Percentiles rank a stretch among this genome's conserved stretches.
phyloP scores from a whole-genome alignment of 2,797 vertebrate species.

The Kryptolebias ocellatus region DNA sequence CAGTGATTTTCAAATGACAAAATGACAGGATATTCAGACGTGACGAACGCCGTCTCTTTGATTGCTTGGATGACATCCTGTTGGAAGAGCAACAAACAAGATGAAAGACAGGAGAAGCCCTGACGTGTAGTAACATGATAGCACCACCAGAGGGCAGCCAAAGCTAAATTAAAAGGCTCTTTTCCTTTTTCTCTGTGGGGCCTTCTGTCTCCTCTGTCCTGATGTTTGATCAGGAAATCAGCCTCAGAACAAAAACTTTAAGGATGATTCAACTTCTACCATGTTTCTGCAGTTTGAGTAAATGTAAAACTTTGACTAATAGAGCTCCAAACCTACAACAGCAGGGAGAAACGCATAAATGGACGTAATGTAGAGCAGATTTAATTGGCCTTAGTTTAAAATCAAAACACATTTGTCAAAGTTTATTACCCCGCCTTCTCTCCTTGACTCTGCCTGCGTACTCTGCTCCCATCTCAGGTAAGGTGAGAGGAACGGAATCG shows the following conservation, averaged over 20 bases:
- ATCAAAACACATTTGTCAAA: not conserved
- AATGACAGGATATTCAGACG: constrained; percentile 95
- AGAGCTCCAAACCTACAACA: no score
- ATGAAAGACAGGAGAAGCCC: not conserved
- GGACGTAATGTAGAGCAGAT: not conserved
- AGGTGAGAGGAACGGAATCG: not conserved
- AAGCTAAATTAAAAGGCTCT: not conserved
- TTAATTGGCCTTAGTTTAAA: not conserved
- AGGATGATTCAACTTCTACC: not conserved
- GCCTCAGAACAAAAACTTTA: not conserved
- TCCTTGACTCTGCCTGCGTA: not conserved
- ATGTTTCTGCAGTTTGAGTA: not conserved
- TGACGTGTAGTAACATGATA: constrained; percentile 10
- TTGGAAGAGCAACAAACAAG: not conserved
- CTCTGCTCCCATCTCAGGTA: not conserved
- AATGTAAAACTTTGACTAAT: no score
- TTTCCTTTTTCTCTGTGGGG: not conserved
- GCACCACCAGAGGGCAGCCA: constrained; percentile 56
- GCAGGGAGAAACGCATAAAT: not conserved
- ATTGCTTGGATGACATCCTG: constrained; percentile 99
- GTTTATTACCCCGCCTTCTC: not conserved
- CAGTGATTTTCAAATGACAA: constrained; percentile 99
- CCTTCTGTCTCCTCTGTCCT: not conserved
- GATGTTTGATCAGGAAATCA: not conserved
- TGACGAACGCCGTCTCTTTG: constrained; percentile 96